Base-by-base conservation (phyloP, 64 coral and sea anemone genomes). In the Anthopleura sola region DNA sequence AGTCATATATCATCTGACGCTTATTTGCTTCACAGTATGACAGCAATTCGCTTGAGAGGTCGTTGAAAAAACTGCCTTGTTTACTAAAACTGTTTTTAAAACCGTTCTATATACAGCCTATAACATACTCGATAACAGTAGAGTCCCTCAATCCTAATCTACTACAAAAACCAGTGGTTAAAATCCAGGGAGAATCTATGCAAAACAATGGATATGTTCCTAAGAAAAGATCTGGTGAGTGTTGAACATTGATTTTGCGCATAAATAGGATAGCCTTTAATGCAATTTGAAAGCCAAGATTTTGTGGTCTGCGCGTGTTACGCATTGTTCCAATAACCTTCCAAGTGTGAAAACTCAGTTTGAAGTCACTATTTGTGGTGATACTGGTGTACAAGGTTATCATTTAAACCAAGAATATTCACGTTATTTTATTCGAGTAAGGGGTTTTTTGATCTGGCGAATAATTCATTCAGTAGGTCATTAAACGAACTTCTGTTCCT, bases 81-180 rank as follows among this genome's bases (percentile, higher is more conserved):
- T 81, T 81, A 81, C 18, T 36, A 48, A 81, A 13, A 16, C 39
- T 81, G 32, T 56, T 50, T 83, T 54, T 34, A 60, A 34, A 47
- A 24, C 50, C 31, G 37, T 79, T 83, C 55, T 26, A n/a, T 26
- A 62, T 62, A 26, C 50, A 83, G 82, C 82, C 82, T 57, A 56
- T 60, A 60, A 83, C 46, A 36, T 83, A 83, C 26, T 83, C 82
- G 6, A 12, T 83, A 12, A 36, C 32, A 19, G 26, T 60, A 2
- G 49, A 83, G 55, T 54, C 82, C 15, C 21, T 83, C 13, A 83
- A 20, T 21, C 82, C 82, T 14, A 58, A 37, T 24, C 82, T 83
- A 10, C 49, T 83, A 4, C 31, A 34, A 47, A 53, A 53, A 14
- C 82, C 82, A 36, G 82, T 21, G 6, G 8, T 83, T 0, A 32